Evolutionary conservation across 2,888 invertebrate species (phyloP), one percentile per base, ranked within the genome.

Genomic region (Oscheius sp.): DNA sequence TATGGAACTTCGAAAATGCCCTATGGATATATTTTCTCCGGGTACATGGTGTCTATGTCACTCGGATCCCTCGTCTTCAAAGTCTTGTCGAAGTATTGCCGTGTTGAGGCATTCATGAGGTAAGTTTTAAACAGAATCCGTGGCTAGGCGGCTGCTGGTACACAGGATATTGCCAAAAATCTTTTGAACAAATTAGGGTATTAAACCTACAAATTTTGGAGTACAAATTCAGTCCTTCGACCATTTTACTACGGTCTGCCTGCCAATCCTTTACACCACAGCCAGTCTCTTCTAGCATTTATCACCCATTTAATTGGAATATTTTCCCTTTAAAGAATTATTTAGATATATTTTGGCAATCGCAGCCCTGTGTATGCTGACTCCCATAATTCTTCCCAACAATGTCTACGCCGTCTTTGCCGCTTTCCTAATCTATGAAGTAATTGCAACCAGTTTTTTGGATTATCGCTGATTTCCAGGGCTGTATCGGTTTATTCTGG

Each of bases 11-110:
- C 83, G 16, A 82, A 80, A 0, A 69, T 91, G 58, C 91, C 91
- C 13, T 90, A 91, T 85, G 91, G 91, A 18, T 89, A 89, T 79
- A 90, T 91, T 70, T 91, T 91, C 84, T 89, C 90, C 46, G 88
- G 88, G 2, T 91, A 91, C 79, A 91, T 91, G 90, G 89, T 91
- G 16, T 88, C 90, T 5, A 88, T 90, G 7, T 90, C 90, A 90
- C 89, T 90, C 63, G 91, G 91, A 2, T 90, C 90, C 43, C 89
- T 89, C 18, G 66, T 90, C 18, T 91, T 91, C 84, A 90, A 89
- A 74, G 74, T 81, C 45, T 64, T 81, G 46, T 75, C 74, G 9
- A 45, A 69, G 45, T 46, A 69, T 45, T 43, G 68, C 16, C 78
- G 84, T 2, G 86, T 88, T 1, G 90, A 90, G 76, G 89, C 89